A percentile compares a stretch with the other conserved stretches of the same genome.
These are phyloP conservation scores for Odontomyia ornata DNA, from an alignment of 2,888 invertebrate genomes.

Conservation along the genomic window DNA sequence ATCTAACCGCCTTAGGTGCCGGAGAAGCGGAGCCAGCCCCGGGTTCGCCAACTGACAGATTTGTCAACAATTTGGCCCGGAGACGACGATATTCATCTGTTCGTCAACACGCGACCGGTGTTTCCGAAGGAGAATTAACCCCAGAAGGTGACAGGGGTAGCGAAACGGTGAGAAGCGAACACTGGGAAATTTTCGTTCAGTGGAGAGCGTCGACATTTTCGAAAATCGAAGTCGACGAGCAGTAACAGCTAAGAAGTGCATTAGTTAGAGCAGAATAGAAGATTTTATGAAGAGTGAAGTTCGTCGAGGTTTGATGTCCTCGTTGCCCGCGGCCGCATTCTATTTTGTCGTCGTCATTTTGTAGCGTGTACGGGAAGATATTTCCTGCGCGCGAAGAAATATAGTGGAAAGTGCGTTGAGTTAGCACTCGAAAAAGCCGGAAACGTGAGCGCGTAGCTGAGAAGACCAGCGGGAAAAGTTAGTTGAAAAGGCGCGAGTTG, in stretches of 20 bases:
- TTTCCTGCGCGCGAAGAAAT: not conserved
- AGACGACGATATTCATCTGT: not conserved
- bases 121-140: not conserved
- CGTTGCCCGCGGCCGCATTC: constrained; percentile 36
- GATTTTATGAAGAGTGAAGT: constrained; percentile 24
- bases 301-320: constrained; percentile 27
- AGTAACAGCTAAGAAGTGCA: no score
- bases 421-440: no score
- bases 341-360: constrained; percentile 36
- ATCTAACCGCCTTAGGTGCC: no score
- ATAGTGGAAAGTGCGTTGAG: not conserved
- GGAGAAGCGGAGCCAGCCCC: no score
- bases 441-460: no score
- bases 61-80: not conserved
- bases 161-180: not conserved
- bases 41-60: not conserved
- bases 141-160: not conserved
- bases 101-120: constrained; percentile 6
- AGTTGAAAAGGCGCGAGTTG: not conserved
- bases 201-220: not conserved
- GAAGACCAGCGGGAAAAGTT: no score
- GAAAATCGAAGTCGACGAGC: not conserved
- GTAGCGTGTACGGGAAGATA: constrained; percentile 14
- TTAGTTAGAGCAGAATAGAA: no score
- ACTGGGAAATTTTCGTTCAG: constrained; percentile 28